phyloP scores from a whole-genome alignment of 2,888 invertebrate species.

The Helicoverpa assulta region DNA sequence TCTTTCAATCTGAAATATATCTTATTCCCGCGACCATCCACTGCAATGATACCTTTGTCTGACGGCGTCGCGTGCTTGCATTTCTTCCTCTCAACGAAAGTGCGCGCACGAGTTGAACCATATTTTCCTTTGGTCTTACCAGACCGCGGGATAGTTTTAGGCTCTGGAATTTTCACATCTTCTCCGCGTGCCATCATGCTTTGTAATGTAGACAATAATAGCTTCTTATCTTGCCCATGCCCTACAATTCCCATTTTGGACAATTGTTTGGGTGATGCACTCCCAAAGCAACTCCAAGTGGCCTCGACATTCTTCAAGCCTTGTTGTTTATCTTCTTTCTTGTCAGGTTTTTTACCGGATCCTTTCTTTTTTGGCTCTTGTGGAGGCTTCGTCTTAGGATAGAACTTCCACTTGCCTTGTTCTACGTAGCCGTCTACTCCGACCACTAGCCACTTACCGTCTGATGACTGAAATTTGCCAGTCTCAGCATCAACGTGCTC shows the following conservation, averaged over 20 bases:
- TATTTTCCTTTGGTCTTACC: slow-evolving; percentile 24
- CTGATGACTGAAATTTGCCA: slow-evolving; percentile 80
- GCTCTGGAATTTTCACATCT: slow-evolving; percentile 75
- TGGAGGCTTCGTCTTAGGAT: slow-evolving; percentile 65
- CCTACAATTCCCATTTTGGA: slow-evolving; percentile 84
- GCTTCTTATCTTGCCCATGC: slow-evolving; percentile 82
- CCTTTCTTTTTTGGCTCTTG: slow-evolving; percentile 25
- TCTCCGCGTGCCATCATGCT: slow-evolving; percentile 77
- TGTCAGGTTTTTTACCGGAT: slow-evolving; percentile 53
- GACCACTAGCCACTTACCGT: slow-evolving; percentile 78
- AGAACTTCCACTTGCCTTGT: slow-evolving; percentile 78
- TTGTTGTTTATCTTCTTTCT: slow-evolving; percentile 56
- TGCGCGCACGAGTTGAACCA: slow-evolving; percentile 25
- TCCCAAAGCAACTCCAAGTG: slow-evolving; percentile 85
- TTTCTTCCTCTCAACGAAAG: slow-evolving; percentile 63
- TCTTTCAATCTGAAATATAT: slow-evolving; percentile 77
- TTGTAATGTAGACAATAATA: slow-evolving; percentile 73
- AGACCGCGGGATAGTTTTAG: slow-evolving; percentile 67
- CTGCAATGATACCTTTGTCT: slow-evolving; percentile 78
- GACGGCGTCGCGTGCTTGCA: slow-evolving; percentile 80
- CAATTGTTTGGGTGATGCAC: slow-evolving; percentile 74
- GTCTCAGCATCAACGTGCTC: slow-evolving; percentile 77
- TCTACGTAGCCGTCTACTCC: slow-evolving; percentile 85
- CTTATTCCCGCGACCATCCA: slow-evolving; percentile 77
- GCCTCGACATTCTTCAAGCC: slow-evolving; percentile 67